Evolutionary conservation across 2,888 invertebrate genomes (phyloP), one percentile per base, ranked within the genome.

Genomic region (Orthosia gothica): DNA sequence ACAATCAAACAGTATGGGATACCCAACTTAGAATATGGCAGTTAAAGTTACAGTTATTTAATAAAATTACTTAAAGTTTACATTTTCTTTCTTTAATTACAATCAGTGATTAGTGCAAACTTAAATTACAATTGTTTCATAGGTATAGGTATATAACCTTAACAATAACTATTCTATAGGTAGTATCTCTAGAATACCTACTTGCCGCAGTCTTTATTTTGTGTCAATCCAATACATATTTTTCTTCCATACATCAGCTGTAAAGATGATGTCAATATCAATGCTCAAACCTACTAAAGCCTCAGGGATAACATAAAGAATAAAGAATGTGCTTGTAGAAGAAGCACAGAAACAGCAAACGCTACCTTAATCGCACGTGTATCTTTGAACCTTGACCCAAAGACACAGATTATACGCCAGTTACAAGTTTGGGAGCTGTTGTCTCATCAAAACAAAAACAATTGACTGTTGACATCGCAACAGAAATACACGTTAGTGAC

Each of bases 311-410:
- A 59, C 9, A 57, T 32, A 20, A 55, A 26, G n/a, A n/a, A n/a
- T n/a, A n/a, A n/a, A n/a, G n/a, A n/a, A n/a, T n/a, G n/a, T n/a
- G n/a, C n/a, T n/a, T n/a, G n/a, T n/a, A n/a, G n/a, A n/a, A n/a
- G n/a, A n/a, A n/a, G n/a, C n/a, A n/a, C 59, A 61, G 18, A 20
- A 18, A 49, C 47, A 59, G 74, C 23, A 47, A 16, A 64, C 32
- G 5, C 75, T 47, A 11, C 40, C 47, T 7, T 54, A 40, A 67
- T 76, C 67, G 11, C 76, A 76, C 67, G 75, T 75, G 15, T 15
- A 76, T 68, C 76, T 75, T 18, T 20, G 76, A 61, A 68, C 76
- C 68, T 68, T 75, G 75, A 23, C 76, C 67, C 54, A 67, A 66
- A 75, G 49, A 55, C 75, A 67, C 61, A 67, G 59, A 26, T 58